Conservation (phyloP, 2,797 vertebrate genomes). For the Dendrocincla fuliginosa region DNA sequence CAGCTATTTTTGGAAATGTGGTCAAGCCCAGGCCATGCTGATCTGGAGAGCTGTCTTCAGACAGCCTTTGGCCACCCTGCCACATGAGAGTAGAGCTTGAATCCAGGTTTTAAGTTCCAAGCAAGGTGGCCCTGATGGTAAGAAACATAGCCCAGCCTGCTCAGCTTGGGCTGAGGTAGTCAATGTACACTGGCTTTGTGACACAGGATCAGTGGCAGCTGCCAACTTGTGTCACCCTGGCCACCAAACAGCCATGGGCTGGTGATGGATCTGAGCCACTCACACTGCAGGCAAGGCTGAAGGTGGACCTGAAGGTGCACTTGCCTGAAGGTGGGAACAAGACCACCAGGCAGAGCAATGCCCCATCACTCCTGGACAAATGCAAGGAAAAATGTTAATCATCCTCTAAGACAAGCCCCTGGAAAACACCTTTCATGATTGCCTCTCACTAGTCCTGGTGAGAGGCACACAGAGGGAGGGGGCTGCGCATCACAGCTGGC, state of each 20-base stretch:
- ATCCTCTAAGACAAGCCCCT: not conserved
- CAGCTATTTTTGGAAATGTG: not conserved
- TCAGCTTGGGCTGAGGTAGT: not conserved
- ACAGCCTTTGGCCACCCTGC: not conserved
- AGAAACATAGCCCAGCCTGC: not conserved
- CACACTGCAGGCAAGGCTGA: not conserved
- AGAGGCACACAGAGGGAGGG: not conserved
- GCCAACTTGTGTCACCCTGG: fast-evolving
- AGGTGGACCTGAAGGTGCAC: not conserved
- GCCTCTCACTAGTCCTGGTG: not conserved
- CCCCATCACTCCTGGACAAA: not conserved
- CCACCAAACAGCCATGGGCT: not conserved
- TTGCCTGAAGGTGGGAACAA: not conserved
- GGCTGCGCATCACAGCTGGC: not conserved
- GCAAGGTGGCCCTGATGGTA: not conserved
- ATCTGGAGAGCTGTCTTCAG: not conserved
- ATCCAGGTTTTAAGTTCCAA: not conserved
- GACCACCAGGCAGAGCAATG: not conserved
- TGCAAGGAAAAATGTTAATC: not conserved
- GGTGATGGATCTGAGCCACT: not conserved
- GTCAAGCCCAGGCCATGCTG: fast-evolving
- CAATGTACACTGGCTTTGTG: not conserved
- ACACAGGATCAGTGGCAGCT: not conserved
- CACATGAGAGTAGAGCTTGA: not conserved
- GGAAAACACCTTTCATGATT: not conserved